These are phyloP conservation scores for Colossoma macropomum DNA, from an alignment of 2,113 vertebrate genomes.

Conservation along the genomic window DNA sequence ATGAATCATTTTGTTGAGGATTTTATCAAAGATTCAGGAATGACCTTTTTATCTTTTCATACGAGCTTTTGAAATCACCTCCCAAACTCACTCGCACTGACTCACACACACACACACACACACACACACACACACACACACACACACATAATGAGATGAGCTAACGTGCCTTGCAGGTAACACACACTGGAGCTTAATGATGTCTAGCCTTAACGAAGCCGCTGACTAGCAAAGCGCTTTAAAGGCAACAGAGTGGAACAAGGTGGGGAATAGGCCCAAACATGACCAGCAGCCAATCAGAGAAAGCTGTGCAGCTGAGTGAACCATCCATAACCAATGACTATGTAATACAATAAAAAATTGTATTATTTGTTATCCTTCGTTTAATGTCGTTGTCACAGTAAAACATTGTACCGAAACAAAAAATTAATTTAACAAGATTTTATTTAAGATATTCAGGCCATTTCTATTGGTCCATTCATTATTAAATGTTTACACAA, in stretches of 20 bases:
- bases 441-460: too few species aligned
- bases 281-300: not conserved
- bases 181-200: not conserved
- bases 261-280: not conserved
- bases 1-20: constrained; percentile 61
- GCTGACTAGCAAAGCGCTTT: not conserved
- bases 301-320: not conserved
- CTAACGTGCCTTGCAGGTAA: not conserved
- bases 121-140: not conserved
- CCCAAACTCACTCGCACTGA: not conserved
- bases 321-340: not conserved
- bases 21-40: constrained; percentile 65
- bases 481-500: too few species aligned
- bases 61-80: constrained; percentile 55
- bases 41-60: constrained; percentile 60
- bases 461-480: too few species aligned
- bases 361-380: too few species aligned
- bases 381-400: too few species aligned
- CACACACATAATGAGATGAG: not conserved
- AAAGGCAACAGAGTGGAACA: not conserved
- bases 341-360: not conserved
- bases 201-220: not conserved
- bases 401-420: too few species aligned
- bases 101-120: constrained; percentile 2
- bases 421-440: too few species aligned